These are phyloP conservation scores for Syrista parreyssii DNA, from an alignment of 2,888 invertebrate genomes.

Conservation along the genomic window DNA sequence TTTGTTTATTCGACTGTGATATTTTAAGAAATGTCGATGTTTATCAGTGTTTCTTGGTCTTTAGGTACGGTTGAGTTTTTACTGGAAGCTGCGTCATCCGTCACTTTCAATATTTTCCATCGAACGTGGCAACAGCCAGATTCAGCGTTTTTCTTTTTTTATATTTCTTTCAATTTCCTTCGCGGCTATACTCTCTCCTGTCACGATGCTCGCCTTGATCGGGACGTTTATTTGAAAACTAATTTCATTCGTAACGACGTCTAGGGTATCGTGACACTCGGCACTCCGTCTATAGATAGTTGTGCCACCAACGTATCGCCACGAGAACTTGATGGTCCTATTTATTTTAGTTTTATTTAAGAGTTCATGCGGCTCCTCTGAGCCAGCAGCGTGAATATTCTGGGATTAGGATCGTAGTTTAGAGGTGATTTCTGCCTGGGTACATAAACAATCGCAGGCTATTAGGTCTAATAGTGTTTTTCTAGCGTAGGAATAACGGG, in stretches of 20 bases:
- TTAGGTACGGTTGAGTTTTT: neutral
- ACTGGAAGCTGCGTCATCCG: neutral
- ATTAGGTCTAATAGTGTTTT: conserved; percentile 20
- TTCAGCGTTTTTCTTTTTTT: neutral
- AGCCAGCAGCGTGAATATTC: conserved; percentile 19
- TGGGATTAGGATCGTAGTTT: conserved; percentile 27
- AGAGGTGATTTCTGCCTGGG: conserved; percentile 19
- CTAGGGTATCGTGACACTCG: conserved; percentile 4
- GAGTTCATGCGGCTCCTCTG: conserved; percentile 21
- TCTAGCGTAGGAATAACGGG: conserved; percentile 8
- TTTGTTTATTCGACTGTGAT: neutral
- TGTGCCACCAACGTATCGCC: neutral
- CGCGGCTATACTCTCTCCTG: conserved; percentile 1
- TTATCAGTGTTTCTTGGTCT: neutral
- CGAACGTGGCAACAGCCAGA: neutral
- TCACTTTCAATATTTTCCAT: neutral
- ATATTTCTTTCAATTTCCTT: neutral
- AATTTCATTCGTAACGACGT: conserved; percentile 26
- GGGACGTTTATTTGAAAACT: conserved; percentile 30
- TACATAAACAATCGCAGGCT: conserved; percentile 26
- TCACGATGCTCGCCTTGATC: conserved; percentile 10
- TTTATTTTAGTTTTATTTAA: conserved; percentile 37
- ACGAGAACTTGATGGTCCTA: conserved; percentile 13
- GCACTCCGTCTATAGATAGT: neutral
- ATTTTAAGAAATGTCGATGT: neutral